Evolutionary conservation across 2,113 vertebrate species (phyloP), one percentile per base, ranked within the genome.

Genomic region (Sturnus vulgaris): DNA sequence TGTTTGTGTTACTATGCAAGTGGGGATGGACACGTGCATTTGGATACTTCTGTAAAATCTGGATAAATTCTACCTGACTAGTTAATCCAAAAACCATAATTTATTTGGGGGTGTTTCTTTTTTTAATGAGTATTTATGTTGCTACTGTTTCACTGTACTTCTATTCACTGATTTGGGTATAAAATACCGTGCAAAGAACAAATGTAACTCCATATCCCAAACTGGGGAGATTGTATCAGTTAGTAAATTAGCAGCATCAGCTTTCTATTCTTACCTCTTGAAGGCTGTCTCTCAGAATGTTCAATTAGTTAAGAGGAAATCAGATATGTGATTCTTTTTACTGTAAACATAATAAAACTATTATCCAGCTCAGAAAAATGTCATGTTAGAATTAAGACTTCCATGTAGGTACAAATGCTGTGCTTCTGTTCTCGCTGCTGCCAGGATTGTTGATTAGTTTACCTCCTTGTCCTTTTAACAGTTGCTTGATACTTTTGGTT

Each of bases 121-220:
- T 18, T 49, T 40, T n/a, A 8, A 19, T 27, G 30, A 52, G 4
- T 65, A 15, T 76, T 81, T 80, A 18, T 80, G 46, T 71, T 90
- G 44, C 17, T 88, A 13, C 33, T 70, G 0, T 85, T 96, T 95
- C 61, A 94, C 56, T 92, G 77, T 94, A 44, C 73, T 82, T 71
- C 49, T 68, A 10, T 87, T 94, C 46, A 55, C 42, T 75, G 15
- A 50, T 78, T 88, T 0, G 1, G n/a, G 23, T 86, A 92, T 83
- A 78, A 90, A 94, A 73, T 88, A 25, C 71, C 0, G 0, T 39
- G 33, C 49, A 85, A 83, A 94, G 88, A 73, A 47, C 59, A 73
- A 94, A 75, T 68, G 61, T 91, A 90, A 91, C 35, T 91, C 64
- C 69, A 60, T 88, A 93, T 82, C 80, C 77, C 73, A 75, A 84